Evolutionary conservation across 2,113 vertebrate genomes (phyloP).

Genomic region (Heptranchias perlo): DNA sequence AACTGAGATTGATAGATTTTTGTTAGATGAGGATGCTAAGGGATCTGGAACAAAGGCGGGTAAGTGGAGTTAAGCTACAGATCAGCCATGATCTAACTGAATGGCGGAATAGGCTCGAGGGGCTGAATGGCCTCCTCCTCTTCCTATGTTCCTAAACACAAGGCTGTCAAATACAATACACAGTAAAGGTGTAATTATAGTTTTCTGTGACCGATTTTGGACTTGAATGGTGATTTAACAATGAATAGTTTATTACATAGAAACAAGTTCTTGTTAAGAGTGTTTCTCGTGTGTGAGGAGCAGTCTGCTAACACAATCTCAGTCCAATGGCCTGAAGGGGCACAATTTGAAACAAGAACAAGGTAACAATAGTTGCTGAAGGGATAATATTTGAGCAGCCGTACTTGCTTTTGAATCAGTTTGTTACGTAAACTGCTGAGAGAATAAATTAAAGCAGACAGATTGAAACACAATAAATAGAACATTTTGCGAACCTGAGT

Average conservation of each 20-base stretch:
- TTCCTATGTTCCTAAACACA: background rate
- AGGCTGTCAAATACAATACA: background rate
- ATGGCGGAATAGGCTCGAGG: background rate
- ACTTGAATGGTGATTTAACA: background rate
- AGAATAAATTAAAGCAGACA: background rate
- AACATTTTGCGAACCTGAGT: slow-evolving; percentile 70
- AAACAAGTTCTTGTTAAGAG: background rate
- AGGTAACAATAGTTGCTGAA: background rate
- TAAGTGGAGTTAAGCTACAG: background rate
- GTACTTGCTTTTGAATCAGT: background rate
- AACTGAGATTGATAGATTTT: background rate
- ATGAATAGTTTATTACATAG: background rate
- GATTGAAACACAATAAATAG: background rate
- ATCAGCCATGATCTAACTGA: background rate
- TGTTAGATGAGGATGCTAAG: background rate
- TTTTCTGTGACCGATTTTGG: background rate
- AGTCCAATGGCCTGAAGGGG: background rate
- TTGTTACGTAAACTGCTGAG: background rate
- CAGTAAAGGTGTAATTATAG: background rate
- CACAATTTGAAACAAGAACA: background rate
- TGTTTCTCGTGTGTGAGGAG: background rate
- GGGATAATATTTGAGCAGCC: background rate
- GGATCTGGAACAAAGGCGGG: background rate
- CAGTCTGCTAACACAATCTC: background rate
- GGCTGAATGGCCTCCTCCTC: background rate